Evolutionary conservation across 2,888 invertebrate genomes (phyloP).

Genomic region (Prenolepis imparis): DNA sequence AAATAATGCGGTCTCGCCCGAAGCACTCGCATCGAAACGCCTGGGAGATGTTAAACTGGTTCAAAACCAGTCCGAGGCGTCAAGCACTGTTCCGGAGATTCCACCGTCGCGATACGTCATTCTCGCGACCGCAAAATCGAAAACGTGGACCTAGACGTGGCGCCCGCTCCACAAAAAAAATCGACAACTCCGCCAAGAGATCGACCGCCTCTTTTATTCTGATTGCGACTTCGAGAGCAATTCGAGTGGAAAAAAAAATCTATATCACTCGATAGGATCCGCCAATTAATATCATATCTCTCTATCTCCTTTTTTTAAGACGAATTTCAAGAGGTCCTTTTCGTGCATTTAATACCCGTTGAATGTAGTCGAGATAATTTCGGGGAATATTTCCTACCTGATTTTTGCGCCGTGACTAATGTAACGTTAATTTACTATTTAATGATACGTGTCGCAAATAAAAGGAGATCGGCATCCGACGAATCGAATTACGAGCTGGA

Average conservation of each 20-base stretch:
- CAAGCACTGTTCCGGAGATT: conserved; percentile 60
- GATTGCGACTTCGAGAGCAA: conserved; percentile 5
- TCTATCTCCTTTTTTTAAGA: not conserved
- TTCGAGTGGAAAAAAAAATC: conserved; percentile 11
- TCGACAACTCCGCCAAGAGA: not conserved
- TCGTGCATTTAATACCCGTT: too few species aligned
- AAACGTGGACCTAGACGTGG: not conserved
- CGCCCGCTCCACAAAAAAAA: not conserved
- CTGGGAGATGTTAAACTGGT: conserved; percentile 71
- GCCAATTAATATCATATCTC: not conserved
- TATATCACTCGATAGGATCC: not conserved
- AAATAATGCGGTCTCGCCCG: conserved; percentile 79
- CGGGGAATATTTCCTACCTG: not conserved
- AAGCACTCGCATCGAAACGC: conserved; percentile 63
- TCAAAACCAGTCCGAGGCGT: conserved; percentile 74
- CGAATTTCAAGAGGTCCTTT: not conserved
- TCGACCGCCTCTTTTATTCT: not conserved
- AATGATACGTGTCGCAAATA: not conserved
- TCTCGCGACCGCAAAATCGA: conserved; percentile 50
- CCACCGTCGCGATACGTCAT: conserved; percentile 66
- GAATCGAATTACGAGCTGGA: not conserved
- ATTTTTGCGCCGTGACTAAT: not conserved
- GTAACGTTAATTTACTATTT: conserved; percentile 1
- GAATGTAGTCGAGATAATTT: not conserved
- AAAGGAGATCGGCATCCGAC: not conserved